Base-by-base conservation (phyloP, 2,113 vertebrate genomes). In the Cinclus cinclus region DNA sequence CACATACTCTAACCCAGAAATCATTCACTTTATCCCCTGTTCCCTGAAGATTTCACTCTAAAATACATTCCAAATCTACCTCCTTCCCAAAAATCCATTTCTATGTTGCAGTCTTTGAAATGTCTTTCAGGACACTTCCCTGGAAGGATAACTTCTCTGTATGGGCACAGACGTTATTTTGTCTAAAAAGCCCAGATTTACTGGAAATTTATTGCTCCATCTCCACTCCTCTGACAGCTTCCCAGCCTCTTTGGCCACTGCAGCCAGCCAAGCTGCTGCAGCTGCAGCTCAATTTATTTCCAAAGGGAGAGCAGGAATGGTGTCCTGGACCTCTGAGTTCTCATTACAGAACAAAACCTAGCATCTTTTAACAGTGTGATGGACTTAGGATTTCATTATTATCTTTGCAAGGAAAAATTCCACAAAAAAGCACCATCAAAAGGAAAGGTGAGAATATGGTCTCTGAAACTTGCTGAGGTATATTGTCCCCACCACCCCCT, bases 401-500 rank as follows among this genome's bases (percentile, higher is more conserved):
- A 3, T 44, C 23, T 65, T 35, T 52, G 19, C 41, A 83, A 86
- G 18, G 24, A 37, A 91, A 15, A 10, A 35, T 28, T 70, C 46
- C 82, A 78, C 9, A 39, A 33, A 84, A 84, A 60, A 87, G 18
- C 65, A 64, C 1, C 7, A 21, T 5, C 1, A 5, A 53, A 74
- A 91, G n/a, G 19, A 67, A 69, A 81, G 50, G 41, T 10, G 11
- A 65, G 18, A 77, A 47, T 9, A 10, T 13, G 8, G 44, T 60
- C 31, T 85, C 62, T 41, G 35, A 63, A 92, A 49, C 24, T 64
- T 47, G 15, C 37, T 55, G 46, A 67, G 15, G 39, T 35, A 63
- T 4, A 28, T 0, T 55, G 10, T 10, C 6, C 5, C 3, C 25
- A 18, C 4, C 8, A 14, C 1, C 3, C 13, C 5, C 6, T 79